These are phyloP conservation scores for Microplitis demolitor DNA, from an alignment of 1,140 invertebrate genomes.

Conservation along the genomic window DNA sequence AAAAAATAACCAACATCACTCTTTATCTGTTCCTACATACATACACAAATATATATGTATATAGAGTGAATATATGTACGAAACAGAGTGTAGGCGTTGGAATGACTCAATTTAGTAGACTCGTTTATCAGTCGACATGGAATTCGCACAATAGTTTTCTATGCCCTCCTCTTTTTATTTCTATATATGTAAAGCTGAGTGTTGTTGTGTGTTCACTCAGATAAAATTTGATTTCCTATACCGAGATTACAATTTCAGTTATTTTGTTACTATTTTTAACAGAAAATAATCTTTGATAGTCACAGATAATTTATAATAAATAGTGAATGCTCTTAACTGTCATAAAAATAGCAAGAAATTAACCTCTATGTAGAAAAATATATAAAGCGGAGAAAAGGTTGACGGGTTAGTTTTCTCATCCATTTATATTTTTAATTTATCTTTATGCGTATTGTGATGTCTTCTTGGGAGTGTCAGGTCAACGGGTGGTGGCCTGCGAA, in stretches of 20 bases:
- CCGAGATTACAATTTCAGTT: no score
- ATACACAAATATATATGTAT: constrained; percentile 30
- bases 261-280: neutral
- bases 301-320: neutral
- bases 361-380: neutral
- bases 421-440: no score
- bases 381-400: neutral
- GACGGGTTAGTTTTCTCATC: neutral
- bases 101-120: constrained; percentile 45
- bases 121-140: constrained; percentile 45
- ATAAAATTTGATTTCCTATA: neutral
- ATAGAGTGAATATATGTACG: constrained; percentile 20
- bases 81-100: constrained; percentile 24
- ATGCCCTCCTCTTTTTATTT: neutral
- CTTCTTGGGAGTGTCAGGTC: constrained; percentile 16
- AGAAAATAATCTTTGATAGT: neutral
- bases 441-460: neutral
- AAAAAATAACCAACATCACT: constrained; percentile 31
- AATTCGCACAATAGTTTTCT: constrained; percentile 27
- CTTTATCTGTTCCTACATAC: neutral
- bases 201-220: neutral
- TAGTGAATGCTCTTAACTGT: neutral
- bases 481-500: constrained; percentile 35
- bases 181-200: neutral
- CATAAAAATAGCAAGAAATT: neutral